Evolutionary conservation across 2,797 vertebrate genomes (phyloP).

Genomic region (Merluccius polli): DNA sequence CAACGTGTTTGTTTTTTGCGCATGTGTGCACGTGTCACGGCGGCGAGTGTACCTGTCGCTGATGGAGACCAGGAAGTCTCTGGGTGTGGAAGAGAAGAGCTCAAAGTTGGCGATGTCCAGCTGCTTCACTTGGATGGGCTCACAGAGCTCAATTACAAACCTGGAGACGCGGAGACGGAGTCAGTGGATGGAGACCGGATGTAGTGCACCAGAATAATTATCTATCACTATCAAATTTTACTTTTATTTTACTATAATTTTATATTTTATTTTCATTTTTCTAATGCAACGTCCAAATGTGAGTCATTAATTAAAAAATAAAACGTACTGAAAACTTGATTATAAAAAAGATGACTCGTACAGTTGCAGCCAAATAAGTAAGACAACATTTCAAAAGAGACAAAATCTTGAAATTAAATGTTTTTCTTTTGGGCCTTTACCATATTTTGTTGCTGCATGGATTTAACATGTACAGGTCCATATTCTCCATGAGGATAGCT

Average conservation of each 20-base stretch:
- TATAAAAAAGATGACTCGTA: not conserved
- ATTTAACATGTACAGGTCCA: slow-evolving; percentile 99
- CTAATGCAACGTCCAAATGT: not conserved
- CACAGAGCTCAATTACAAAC: slow-evolving; percentile 93
- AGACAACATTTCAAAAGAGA: not conserved
- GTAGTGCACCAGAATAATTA: not conserved
- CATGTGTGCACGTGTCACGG: not conserved
- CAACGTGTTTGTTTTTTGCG: not conserved
- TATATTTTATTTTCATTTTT: too few species aligned
- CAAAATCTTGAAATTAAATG: fast-evolving
- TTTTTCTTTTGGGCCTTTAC: slow-evolving; percentile 58
- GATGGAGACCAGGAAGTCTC: slow-evolving; percentile 95
- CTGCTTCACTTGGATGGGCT: slow-evolving; percentile 97
- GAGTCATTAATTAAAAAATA: not conserved
- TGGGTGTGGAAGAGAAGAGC: slow-evolving; percentile 96
- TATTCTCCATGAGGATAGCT: slow-evolving; percentile 97
- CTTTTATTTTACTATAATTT: too few species aligned
- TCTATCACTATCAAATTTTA: too few species aligned
- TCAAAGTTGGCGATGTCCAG: slow-evolving; percentile 98
- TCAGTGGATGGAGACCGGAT: not conserved
- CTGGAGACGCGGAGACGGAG: slow-evolving; percentile 28
- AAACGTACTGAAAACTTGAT: not conserved
- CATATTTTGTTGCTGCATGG: slow-evolving; percentile 99
- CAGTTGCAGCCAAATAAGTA: not conserved
- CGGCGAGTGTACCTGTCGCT: slow-evolving; percentile 84